phyloP scores from a whole-genome alignment of 2,888 invertebrate species.

The Limnephilus marmoratus region DNA sequence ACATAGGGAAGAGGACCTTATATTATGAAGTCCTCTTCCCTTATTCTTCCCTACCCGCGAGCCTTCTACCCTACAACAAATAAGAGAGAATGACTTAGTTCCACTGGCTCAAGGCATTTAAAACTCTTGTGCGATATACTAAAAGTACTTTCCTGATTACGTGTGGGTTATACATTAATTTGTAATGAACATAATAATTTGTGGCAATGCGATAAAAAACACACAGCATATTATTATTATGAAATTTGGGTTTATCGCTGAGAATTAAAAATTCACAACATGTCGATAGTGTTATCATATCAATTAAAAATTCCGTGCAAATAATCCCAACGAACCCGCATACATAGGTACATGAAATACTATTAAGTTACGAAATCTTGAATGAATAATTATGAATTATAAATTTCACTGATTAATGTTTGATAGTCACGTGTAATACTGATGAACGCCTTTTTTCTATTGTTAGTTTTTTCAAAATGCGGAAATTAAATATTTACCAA shows the following conservation, averaged over 20 bases:
- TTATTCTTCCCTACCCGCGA: no score
- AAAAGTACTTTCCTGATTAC: neutral
- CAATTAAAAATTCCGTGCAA: neutral
- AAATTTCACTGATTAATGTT: neutral
- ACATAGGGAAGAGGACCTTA: no score
- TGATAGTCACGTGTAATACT: neutral
- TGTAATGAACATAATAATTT: neutral
- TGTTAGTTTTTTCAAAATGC: neutral
- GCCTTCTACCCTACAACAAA: no score
- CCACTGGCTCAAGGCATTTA: neutral
- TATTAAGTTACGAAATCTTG: neutral
- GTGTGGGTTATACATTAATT: neutral
- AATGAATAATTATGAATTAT: neutral
- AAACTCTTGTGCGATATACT: neutral
- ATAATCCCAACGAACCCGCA: neutral
- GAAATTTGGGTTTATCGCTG: neutral
- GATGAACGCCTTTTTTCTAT: neutral
- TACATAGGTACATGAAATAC: neutral
- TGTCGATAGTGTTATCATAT: neutral
- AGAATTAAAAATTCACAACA: neutral
- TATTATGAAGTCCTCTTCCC: neutral
- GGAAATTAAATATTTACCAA: neutral
- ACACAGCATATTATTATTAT: neutral
- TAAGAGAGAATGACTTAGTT: neutral
- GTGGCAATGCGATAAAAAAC: neutral